Base-by-base conservation (phyloP, 1,140 invertebrate genomes). In the Maniola jurtina region DNA sequence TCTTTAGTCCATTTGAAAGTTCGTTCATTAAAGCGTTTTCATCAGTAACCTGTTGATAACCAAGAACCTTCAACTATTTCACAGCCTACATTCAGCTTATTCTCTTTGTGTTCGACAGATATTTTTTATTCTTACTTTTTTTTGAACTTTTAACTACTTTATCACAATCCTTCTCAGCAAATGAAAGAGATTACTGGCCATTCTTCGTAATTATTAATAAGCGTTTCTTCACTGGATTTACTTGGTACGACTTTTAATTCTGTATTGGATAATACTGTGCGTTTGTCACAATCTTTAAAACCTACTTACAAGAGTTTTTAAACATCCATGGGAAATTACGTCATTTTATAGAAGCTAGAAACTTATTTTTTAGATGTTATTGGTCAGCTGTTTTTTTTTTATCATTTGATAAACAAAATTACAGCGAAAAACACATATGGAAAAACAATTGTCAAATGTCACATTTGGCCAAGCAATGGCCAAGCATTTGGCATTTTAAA, bases 41-140 rank as follows among this genome's bases (percentile, higher is more conserved):
- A 14, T 72, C 72, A 58, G 60, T 78, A 57, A 64, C 73, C 40
- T 70, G n/a, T 52, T 8, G 78, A 77, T 50, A 71, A 42, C 36
- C 75, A 45, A 14, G 72, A 76, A 34, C 54, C 62, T 72, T 82
- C 83, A 14, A 77, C 59, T 2, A 87, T 42, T 59, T 83, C 74
- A 70, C 80, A 86, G 48, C 79, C 71, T 50, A 88, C 67, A 55
- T 68, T 75, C 14, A 71, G 71, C 55, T 77, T 33, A 14, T 77
- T 68, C 65, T 79, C 58, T n/a, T 75, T 48, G 58, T 79, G 67
- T 13, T 72, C 58, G 3, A 86, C 35, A 16, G 25, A 57, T n/a
- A 85, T 38, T 61, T 77, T 76, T 56, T 86, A n/a, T 82, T 69
- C 66, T 71, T 74, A 52, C 70, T 73, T 47, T 79, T 81, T 50